These are phyloP conservation scores for Hexactinellida sp. DNA, from an alignment of 37 sponge, comb jelly and placozoan genomes.

Conservation along the genomic window DNA sequence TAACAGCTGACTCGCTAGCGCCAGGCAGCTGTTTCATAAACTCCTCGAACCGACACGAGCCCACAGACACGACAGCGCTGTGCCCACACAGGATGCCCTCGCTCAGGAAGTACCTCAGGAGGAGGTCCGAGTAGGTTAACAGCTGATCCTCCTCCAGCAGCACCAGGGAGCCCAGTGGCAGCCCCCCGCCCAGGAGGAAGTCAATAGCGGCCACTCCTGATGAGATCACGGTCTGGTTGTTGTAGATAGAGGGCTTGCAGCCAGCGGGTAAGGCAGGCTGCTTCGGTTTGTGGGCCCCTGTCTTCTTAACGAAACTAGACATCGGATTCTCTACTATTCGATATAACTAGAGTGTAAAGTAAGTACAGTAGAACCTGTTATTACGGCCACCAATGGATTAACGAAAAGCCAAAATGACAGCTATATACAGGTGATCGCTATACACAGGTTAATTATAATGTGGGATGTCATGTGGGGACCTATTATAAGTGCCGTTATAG, in stretches of 20 bases:
- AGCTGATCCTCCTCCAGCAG: slow-evolving; percentile 53
- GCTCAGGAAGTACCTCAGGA: slow-evolving; percentile 57
- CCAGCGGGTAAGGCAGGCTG: neutral
- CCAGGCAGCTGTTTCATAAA: slow-evolving; percentile 26
- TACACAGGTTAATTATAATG: too few relatives aligned
- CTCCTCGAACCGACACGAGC: slow-evolving; percentile 18
- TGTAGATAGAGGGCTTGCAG: neutral
- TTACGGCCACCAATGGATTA: neutral
- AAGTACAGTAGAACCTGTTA: neutral
- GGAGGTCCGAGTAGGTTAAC: slow-evolving; percentile 37
- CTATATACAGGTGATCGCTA: too few relatives aligned
- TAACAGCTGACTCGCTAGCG: neutral
- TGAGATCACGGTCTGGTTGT: neutral
- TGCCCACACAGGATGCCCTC: slow-evolving; percentile 83
- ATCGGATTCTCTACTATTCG: neutral
- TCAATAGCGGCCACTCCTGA: neutral
- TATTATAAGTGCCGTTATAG: too few relatives aligned
- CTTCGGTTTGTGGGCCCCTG: neutral
- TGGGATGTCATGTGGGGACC: too few relatives aligned
- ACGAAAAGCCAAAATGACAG: neutral
- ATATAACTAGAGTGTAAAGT: neutral
- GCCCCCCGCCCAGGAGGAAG: neutral
- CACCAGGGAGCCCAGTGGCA: neutral
- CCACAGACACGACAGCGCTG: slow-evolving; percentile 23
- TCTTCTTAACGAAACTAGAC: slow-evolving; percentile 4